These are phyloP conservation scores for Xenopus laevis DNA, from an alignment of 2,113 vertebrate genomes.

Conservation along the genomic window DNA sequence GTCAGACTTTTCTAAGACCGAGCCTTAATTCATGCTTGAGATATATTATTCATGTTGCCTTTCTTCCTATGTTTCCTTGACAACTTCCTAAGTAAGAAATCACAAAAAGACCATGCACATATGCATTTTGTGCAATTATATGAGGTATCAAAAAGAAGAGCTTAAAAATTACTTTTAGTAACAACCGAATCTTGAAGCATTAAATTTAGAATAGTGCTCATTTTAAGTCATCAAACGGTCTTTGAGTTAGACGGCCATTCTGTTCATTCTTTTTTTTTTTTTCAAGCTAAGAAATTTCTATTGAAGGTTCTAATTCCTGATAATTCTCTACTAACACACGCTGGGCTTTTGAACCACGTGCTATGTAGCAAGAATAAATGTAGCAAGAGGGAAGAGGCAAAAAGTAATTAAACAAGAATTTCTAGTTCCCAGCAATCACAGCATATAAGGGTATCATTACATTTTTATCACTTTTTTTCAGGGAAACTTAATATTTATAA, in stretches of 20 bases:
- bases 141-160: slow-evolving; percentile 7
- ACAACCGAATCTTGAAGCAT: slow-evolving; percentile 13
- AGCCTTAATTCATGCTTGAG: slow-evolving; percentile 31
- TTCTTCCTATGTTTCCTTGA: slow-evolving; percentile 38
- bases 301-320: slow-evolving; percentile 35
- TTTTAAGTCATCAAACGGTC: slow-evolving; percentile 18
- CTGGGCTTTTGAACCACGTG: slow-evolving; percentile 33
- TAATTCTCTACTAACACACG: slow-evolving; percentile 16
- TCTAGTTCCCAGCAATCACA: no score
- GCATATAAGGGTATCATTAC: no score
- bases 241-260: slow-evolving; percentile 16
- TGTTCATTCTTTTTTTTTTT: slow-evolving; percentile 13
- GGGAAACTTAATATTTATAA: no score
- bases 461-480: no score
- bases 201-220: slow-evolving; percentile 16
- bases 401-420: no score
- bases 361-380: no score
- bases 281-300: slow-evolving; percentile 18
- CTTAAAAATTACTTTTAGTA: slow-evolving; percentile 6
- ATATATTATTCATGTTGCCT: slow-evolving; percentile 36
- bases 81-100: slow-evolving; percentile 25
- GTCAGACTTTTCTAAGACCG: slow-evolving; percentile 35
- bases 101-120: slow-evolving; percentile 2
- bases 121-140: slow-evolving; percentile 34
- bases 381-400: no score